Evolutionary conservation across 2,888 invertebrate species (phyloP).

Genomic region (Fragum sueziense): DNA sequence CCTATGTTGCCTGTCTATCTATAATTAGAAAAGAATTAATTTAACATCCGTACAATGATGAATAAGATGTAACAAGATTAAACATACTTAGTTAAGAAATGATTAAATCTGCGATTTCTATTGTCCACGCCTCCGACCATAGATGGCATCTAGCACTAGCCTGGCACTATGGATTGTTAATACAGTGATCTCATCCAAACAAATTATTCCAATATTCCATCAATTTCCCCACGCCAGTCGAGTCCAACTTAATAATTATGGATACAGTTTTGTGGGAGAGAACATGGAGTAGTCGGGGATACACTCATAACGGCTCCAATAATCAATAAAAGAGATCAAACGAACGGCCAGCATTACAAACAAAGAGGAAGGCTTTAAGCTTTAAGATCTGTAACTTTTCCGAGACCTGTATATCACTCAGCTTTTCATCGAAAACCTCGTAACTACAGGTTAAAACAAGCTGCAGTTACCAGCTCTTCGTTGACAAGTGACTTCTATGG

Average conservation of each 20-base stretch:
- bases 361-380: constrained; percentile 41
- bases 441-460: not conserved
- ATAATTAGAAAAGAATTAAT: too few species aligned
- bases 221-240: constrained; percentile 44
- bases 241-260: constrained; percentile 63
- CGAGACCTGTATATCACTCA: too few species aligned
- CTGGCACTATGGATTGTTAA: constrained; percentile 60
- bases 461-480: not conserved
- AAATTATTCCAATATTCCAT: constrained; percentile 61
- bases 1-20: too few species aligned
- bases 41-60: too few species aligned
- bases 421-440: not conserved
- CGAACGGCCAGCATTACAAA: constrained; percentile 55
- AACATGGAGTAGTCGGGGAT: constrained; percentile 48
- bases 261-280: constrained; percentile 49
- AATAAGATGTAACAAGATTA: too few species aligned
- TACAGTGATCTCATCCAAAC: constrained; percentile 57
- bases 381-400: constrained; percentile 36
- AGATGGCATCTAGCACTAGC: constrained; percentile 21
- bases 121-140: constrained; percentile 7
- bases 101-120: constrained; percentile 9
- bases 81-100: constrained; percentile 2
- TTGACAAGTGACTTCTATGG: too few species aligned
- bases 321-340: constrained; percentile 58
- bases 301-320: constrained; percentile 53